phyloP scores from a whole-genome alignment of 1,140 invertebrate genomes.

The Apis cerana region DNA sequence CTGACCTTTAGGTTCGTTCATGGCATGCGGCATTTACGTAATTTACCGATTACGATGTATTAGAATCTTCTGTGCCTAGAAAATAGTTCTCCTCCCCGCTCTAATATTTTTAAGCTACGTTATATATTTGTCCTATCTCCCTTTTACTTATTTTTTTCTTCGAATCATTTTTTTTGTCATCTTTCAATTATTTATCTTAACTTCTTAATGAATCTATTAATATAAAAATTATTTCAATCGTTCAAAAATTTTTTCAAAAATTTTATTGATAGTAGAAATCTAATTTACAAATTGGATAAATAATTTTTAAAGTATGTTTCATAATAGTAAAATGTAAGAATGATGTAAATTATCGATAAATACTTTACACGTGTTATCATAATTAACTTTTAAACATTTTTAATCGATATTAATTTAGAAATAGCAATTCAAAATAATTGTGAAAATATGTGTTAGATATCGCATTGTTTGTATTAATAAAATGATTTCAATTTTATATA shows the following conservation, averaged over 20 bases:
- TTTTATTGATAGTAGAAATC: not conserved
- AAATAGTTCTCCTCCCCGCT: slow-evolving; percentile 64
- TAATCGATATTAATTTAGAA: not conserved
- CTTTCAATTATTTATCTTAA: not conserved
- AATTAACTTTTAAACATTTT: not conserved
- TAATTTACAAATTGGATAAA: not conserved
- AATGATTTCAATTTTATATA: not conserved
- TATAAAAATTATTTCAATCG: not conserved
- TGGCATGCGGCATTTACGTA: slow-evolving; percentile 73
- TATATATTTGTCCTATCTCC: slow-evolving; percentile 16
- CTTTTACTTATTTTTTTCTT: not conserved
- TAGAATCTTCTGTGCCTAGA: slow-evolving; percentile 64
- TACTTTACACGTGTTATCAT: not conserved
- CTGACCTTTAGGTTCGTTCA: slow-evolving; percentile 72
- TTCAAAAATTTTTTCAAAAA: not conserved
- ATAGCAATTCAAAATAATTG: not conserved
- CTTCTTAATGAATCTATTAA: not conserved
- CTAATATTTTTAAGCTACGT: slow-evolving; percentile 60
- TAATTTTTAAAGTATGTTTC: not conserved
- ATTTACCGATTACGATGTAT: slow-evolving; percentile 72
- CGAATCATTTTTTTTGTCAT: not conserved
- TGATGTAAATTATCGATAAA: not conserved
- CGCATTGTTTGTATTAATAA: not conserved
- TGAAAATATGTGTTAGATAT: not conserved
- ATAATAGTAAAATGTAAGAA: not conserved